phyloP scores from a whole-genome alignment of 92 coral and sea anemone genomes.

The Nematostella vectensis region DNA sequence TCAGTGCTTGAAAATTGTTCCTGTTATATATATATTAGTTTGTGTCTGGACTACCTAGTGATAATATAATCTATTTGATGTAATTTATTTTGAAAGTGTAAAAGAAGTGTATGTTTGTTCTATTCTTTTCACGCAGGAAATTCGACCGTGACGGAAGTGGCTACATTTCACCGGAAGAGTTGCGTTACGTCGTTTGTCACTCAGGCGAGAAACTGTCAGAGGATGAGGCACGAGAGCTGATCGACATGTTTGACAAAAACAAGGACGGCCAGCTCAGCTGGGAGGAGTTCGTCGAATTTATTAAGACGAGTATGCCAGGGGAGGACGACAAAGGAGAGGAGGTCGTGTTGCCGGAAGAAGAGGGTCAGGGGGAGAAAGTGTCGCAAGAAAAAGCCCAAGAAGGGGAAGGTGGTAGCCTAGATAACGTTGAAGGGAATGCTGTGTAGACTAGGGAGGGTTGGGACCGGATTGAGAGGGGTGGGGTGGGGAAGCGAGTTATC shows the following conservation, averaged over 20 bases:
- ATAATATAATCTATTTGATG: too few species aligned
- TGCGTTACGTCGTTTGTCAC: constrained; percentile 73
- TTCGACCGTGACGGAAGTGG: constrained; percentile 89
- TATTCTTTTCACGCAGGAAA: too few species aligned
- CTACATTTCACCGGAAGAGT: constrained; percentile 71
- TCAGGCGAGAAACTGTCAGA: constrained; percentile 70
- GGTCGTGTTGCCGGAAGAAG: too few species aligned
- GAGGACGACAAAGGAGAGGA: constrained; percentile 13
- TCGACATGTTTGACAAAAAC: constrained; percentile 81
- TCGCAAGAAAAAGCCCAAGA: constrained; percentile 2
- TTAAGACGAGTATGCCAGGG: constrained; percentile 24
- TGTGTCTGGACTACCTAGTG: too few species aligned
- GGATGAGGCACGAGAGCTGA: constrained; percentile 78
- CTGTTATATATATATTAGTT: too few species aligned
- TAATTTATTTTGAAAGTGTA: too few species aligned
- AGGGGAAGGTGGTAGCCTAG: neutral
- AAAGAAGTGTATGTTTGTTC: too few species aligned
- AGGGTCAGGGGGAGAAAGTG: neutral
- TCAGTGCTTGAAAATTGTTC: too few species aligned
- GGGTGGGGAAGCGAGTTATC: too few species aligned
- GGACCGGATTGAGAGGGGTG: too few species aligned
- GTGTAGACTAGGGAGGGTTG: too few species aligned
- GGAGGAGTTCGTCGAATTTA: constrained; percentile 74
- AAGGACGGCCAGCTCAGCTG: constrained; percentile 83
- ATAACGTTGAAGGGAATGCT: too few species aligned